Percentiles rank a stretch among this genome's conserved stretches.
These are phyloP conservation scores for Nymphalis c-album DNA, from an alignment of 2,888 invertebrate genomes.

Conservation along the genomic window DNA sequence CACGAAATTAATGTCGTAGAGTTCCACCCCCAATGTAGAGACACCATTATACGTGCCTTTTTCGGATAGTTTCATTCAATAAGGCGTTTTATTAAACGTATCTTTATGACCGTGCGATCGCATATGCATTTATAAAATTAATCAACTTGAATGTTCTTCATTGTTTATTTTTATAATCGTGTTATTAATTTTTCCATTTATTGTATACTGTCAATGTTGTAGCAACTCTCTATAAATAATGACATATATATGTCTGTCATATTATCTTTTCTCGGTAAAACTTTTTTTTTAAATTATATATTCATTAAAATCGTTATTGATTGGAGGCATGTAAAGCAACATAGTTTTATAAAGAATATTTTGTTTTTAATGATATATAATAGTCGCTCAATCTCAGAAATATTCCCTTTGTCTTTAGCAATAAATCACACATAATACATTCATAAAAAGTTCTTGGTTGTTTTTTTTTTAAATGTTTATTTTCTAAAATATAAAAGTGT, in stretches of 20 bases:
- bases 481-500: constrained; percentile 26
- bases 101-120: constrained; percentile 11
- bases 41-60: constrained; percentile 53
- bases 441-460: too few species aligned
- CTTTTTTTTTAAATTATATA: too few species aligned
- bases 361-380: too few species aligned
- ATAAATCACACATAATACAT: too few species aligned
- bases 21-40: constrained; percentile 77
- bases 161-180: background rate
- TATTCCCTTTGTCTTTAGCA: too few species aligned
- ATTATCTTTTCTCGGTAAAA: too few species aligned
- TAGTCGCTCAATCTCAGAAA: too few species aligned
- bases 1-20: constrained; percentile 91
- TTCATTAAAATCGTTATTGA: too few species aligned
- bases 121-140: background rate
- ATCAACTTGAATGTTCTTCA: background rate
- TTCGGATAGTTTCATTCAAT: constrained; percentile 25
- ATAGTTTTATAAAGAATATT: too few species aligned
- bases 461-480: background rate
- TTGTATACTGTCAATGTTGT: background rate
- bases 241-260: too few species aligned
- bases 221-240: background rate
- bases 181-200: background rate
- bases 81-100: constrained; percentile 4
- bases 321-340: too few species aligned